Conservation (phyloP, 2,888 invertebrate genomes). For the Cerastoderma edule region DNA sequence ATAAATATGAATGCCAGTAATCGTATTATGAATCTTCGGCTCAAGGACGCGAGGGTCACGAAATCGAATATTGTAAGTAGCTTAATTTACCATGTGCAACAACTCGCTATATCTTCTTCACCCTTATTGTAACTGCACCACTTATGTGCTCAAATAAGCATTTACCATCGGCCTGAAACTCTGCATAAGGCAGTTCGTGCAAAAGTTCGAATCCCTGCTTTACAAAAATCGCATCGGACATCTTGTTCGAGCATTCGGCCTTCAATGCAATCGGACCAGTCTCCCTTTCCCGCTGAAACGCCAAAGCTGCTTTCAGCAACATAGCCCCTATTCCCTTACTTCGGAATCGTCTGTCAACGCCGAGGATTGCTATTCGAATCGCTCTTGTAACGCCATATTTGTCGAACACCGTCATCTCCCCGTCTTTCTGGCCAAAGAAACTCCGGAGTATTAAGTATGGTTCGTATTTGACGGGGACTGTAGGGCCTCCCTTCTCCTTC, state of each 20-base stretch:
- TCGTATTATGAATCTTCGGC: no score
- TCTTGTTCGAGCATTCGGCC: slow-evolving; percentile 9
- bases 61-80: no score
- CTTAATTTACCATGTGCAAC: no score
- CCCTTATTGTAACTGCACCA: no score
- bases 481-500: background rate
- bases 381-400: background rate
- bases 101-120: no score
- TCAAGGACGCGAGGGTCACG: no score
- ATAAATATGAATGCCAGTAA: no score
- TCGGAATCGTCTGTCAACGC: background rate
- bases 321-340: background rate
- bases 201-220: slow-evolving; percentile 28
- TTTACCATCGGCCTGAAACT: slow-evolving; percentile 27
- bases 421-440: background rate
- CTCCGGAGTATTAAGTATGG: background rate
- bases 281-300: background rate
- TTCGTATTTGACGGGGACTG: background rate
- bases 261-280: slow-evolving; percentile 13
- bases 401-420: slow-evolving; percentile 2
- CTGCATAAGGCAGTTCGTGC: slow-evolving; percentile 18
- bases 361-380: background rate
- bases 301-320: slow-evolving; percentile 16
- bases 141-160: slow-evolving; percentile 12
- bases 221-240: slow-evolving; percentile 31